Evolutionary conservation across 2,888 invertebrate species (phyloP).

Genomic region (Leptopilina myrica): DNA sequence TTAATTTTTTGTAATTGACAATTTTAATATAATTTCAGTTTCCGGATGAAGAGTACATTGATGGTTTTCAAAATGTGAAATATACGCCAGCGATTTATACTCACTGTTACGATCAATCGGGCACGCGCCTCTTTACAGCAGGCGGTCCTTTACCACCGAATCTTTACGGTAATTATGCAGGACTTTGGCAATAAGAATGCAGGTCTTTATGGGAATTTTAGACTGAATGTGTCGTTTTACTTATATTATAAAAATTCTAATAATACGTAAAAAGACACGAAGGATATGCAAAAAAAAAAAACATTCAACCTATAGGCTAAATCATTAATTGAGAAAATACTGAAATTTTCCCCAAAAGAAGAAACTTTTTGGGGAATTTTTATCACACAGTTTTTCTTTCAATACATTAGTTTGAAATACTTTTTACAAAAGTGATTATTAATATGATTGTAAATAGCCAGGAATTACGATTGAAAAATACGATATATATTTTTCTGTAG

Average conservation of each 20-base stretch:
- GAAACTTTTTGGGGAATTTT: background rate
- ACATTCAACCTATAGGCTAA: background rate
- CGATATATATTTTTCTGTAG: slow-evolving; percentile 19
- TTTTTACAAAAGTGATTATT: slow-evolving; percentile 15
- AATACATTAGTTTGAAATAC: background rate
- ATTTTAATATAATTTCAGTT: slow-evolving; percentile 79
- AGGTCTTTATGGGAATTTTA: slow-evolving; percentile 14
- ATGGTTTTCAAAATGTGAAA: slow-evolving; percentile 90
- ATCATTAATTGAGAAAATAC: background rate
- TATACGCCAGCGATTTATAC: slow-evolving; percentile 97
- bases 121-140: slow-evolving; percentile 94
- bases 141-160: slow-evolving; percentile 96
- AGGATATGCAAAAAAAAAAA: background rate
- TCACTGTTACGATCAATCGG: slow-evolving; percentile 95
- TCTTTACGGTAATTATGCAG: slow-evolving; percentile 95
- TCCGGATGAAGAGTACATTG: slow-evolving; percentile 89
- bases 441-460: slow-evolving; percentile 11
- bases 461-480: background rate
- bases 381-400: background rate
- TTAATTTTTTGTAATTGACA: too few species aligned
- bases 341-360: slow-evolving; percentile 29
- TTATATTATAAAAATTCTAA: background rate
- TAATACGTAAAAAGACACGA: slow-evolving; percentile 3
- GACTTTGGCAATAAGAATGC: slow-evolving; percentile 88
- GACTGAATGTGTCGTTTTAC: slow-evolving; percentile 33